phyloP scores from a whole-genome alignment of 2,888 invertebrate genomes.

The Crioceris asparagi region DNA sequence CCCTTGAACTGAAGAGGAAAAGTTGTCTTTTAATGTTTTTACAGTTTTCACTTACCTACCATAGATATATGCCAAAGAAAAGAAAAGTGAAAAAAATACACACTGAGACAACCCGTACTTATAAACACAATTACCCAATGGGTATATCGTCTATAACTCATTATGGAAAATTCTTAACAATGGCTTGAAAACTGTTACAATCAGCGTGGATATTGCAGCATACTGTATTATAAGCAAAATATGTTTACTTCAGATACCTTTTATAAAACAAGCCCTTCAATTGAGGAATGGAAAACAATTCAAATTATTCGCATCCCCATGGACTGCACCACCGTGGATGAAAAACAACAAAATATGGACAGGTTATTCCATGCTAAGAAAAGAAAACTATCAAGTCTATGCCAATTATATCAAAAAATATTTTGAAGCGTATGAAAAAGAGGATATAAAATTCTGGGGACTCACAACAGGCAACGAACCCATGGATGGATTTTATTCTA shows the following conservation, averaged over 20 bases:
- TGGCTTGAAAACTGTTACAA: no score
- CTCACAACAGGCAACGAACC: conserved; percentile 86
- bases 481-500: conserved; percentile 41
- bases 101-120: no score
- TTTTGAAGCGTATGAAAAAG: conserved; percentile 59
- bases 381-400: conserved; percentile 57
- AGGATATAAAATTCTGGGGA: conserved; percentile 64
- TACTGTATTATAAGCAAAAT: no score
- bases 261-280: background rate
- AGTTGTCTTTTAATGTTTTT: no score
- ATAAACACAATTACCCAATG: no score
- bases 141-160: no score
- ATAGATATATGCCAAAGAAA: no score
- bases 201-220: no score
- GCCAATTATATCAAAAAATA: conserved; percentile 75
- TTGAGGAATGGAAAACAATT: conserved; percentile 14
- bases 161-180: no score
- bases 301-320: conserved; percentile 42
- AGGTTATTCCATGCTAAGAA: conserved; percentile 33
- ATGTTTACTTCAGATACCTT: conserved; percentile 21
- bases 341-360: conserved; percentile 33
- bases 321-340: conserved; percentile 44
- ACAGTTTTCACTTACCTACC: no score
- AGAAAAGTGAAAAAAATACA: no score
- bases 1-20: no score